Percentiles rank a stretch among this genome's conserved stretches.
Evolutionary conservation across 2,888 invertebrate species (phyloP).

Genomic region (Sycophila texana): DNA sequence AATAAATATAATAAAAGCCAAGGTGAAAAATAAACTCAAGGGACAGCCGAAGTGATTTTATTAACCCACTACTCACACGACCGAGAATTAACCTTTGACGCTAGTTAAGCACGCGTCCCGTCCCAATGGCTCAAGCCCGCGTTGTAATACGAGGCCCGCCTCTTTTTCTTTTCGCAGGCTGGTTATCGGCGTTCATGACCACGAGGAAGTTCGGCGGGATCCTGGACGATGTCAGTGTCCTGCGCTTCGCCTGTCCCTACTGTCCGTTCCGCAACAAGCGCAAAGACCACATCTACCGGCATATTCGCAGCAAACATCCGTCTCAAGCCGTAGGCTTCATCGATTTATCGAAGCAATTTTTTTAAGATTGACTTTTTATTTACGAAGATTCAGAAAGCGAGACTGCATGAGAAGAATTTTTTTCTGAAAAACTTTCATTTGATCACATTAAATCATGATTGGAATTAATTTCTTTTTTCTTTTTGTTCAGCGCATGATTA

Average conservation of each 20-base stretch:
- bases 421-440: too few relatives aligned
- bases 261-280: conserved; percentile 72
- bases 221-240: conserved; percentile 46
- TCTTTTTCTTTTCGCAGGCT: conserved; percentile 7
- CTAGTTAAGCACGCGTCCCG: too few relatives aligned
- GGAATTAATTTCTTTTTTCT: too few relatives aligned
- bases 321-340: conserved; percentile 66
- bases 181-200: background rate
- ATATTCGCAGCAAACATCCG: conserved; percentile 71
- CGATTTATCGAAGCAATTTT: conserved; percentile 60
- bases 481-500: too few relatives aligned
- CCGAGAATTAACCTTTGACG: too few relatives aligned
- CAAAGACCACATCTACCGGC: conserved; percentile 72
- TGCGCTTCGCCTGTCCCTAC: conserved; percentile 74
- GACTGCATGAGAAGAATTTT: too few relatives aligned
- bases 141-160: background rate
- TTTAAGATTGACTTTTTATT: background rate
- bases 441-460: too few relatives aligned
- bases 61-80: too few relatives aligned
- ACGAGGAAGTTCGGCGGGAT: background rate
- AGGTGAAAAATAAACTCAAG: too few relatives aligned
- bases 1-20: too few relatives aligned
- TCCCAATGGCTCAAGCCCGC: background rate
- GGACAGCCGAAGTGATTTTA: too few relatives aligned
- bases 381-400: background rate